phyloP scores from a whole-genome alignment of 2,888 invertebrate species.

The Nomada ferruginata region DNA sequence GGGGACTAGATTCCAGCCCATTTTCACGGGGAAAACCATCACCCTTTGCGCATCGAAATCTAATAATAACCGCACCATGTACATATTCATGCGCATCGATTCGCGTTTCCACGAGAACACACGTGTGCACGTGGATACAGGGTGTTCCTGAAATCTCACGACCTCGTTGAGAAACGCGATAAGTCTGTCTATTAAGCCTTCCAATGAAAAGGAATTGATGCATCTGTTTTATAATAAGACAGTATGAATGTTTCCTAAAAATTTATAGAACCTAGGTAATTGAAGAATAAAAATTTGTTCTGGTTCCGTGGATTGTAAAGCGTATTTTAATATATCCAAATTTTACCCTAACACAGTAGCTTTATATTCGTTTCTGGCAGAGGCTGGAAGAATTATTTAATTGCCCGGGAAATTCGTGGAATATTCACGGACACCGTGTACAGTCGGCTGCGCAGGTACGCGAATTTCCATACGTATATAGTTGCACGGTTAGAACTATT shows the following conservation, averaged over 20 bases:
- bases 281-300: not conserved
- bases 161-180: not conserved
- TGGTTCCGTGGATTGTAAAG: not conserved
- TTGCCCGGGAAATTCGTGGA: not conserved
- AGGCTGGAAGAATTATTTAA: not conserved
- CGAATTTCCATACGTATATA: slow-evolving; percentile 52
- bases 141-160: slow-evolving; percentile 9
- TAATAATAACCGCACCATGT: slow-evolving; percentile 56
- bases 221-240: not conserved
- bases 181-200: too few species aligned
- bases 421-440: slow-evolving; percentile 26
- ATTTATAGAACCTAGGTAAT: too few species aligned
- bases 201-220: not conserved
- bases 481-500: slow-evolving; percentile 60
- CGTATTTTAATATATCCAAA: too few species aligned
- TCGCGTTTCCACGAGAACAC: slow-evolving; percentile 16
- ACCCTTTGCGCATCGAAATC: slow-evolving; percentile 56
- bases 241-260: too few species aligned
- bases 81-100: slow-evolving; percentile 55
- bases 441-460: not conserved
- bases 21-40: slow-evolving; percentile 40
- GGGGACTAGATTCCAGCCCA: slow-evolving; percentile 10
- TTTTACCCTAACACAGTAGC: too few species aligned
- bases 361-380: too few species aligned
- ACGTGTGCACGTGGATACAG: slow-evolving; percentile 8